These are phyloP conservation scores for Stegodyphus dumicola DNA, from an alignment of 1,140 invertebrate species.

Conservation along the genomic window DNA sequence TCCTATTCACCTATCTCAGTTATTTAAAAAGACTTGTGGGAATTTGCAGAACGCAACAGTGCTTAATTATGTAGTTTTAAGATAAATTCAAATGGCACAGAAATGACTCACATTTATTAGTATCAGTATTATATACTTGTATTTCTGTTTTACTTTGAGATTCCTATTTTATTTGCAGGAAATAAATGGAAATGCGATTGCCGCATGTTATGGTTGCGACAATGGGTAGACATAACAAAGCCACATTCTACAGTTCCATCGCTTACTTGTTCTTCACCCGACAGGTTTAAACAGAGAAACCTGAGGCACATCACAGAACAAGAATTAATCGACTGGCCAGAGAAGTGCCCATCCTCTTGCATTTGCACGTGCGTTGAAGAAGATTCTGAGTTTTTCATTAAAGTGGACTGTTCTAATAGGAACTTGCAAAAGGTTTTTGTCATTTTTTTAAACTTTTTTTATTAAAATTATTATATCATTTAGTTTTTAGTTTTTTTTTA, in stretches of 20 bases:
- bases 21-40: no score
- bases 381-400: slow-evolving; percentile 7
- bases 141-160: no score
- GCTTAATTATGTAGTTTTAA: no score
- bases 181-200: slow-evolving; percentile 43
- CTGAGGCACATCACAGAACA: neutral
- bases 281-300: neutral
- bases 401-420: slow-evolving; percentile 22
- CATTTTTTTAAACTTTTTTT: no score
- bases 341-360: slow-evolving; percentile 1
- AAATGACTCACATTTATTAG: no score
- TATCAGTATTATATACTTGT: no score
- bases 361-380: neutral
- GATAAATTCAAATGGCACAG: no score
- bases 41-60: no score
- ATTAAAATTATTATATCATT: no score
- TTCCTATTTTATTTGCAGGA: neutral
- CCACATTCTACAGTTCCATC: neutral
- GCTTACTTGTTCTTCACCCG: neutral
- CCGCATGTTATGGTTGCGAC: slow-evolving; percentile 7
- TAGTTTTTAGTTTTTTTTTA: no score
- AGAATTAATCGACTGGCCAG: neutral
- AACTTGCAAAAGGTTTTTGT: neutral
- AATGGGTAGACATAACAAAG: neutral
- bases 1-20: no score